A percentile compares a stretch with the other conserved stretches of the same genome.
Conservation (phyloP, 1,140 invertebrate species). For the Penaeus indicus region DNA sequence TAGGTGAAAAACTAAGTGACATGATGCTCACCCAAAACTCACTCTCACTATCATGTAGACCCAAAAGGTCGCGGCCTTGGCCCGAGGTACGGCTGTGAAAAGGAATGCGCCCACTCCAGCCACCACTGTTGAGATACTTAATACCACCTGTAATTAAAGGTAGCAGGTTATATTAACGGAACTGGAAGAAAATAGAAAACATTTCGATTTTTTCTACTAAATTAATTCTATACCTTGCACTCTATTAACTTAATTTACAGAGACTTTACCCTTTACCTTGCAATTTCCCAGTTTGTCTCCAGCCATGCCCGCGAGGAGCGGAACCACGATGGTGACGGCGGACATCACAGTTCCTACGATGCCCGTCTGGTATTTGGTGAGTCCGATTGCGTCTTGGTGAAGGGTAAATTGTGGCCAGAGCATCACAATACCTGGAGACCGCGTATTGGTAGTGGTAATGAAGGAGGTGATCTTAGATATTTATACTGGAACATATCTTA, state of each 20-base stretch:
- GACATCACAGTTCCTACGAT: not conserved
- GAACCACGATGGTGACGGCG: not conserved
- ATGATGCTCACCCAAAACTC: slow-evolving; percentile 21
- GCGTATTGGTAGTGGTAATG: too few species aligned
- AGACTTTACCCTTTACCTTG: not conserved
- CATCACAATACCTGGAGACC: slow-evolving; percentile 41
- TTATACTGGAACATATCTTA: too few species aligned
- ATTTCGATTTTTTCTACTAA: not conserved
- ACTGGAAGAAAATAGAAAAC: not conserved
- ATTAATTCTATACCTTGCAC: not conserved
- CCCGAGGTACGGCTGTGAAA: slow-evolving; percentile 28
- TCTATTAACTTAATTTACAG: not conserved
- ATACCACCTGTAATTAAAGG: not conserved
- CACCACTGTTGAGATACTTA: not conserved
- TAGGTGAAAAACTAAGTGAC: too few species aligned
- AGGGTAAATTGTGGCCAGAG: slow-evolving; percentile 51
- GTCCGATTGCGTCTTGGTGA: slow-evolving; percentile 42
- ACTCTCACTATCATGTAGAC: slow-evolving; percentile 22
- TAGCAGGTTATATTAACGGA: not conserved
- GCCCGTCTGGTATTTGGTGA: slow-evolving; percentile 39
- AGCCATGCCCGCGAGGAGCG: slow-evolving; percentile 16
- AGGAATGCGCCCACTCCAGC: not conserved
- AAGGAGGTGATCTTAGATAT: too few species aligned
- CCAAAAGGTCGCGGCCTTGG: slow-evolving; percentile 23
- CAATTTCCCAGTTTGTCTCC: slow-evolving; percentile 51